A percentile compares a stretch with the other conserved stretches of the same genome.
Conservation (phyloP, 2,888 invertebrate species). For the Byasa hedistus region DNA sequence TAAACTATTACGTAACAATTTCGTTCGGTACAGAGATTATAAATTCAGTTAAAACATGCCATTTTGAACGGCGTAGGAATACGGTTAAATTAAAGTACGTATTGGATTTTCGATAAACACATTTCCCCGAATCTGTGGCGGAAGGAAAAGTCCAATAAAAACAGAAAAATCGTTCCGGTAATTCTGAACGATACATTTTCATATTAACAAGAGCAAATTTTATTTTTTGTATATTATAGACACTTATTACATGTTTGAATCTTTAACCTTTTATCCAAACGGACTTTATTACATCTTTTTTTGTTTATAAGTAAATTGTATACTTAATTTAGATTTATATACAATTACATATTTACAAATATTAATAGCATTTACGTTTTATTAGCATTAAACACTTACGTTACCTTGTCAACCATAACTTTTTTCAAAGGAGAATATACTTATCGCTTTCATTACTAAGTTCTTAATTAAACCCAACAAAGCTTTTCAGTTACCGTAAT, state of each 20-base stretch:
- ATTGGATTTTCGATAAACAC: neutral
- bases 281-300: too few species aligned
- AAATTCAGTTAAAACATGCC: neutral
- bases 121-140: neutral
- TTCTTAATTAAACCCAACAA: too few species aligned
- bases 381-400: too few species aligned
- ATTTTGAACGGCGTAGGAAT: neutral
- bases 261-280: too few species aligned
- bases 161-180: neutral
- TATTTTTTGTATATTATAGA: neutral
- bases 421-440: too few species aligned
- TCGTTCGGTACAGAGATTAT: neutral
- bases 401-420: too few species aligned
- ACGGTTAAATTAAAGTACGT: neutral
- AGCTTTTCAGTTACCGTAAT: neutral
- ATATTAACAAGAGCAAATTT: neutral
- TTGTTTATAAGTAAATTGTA: too few species aligned
- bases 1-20: too few species aligned
- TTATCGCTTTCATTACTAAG: too few species aligned
- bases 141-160: constrained; percentile 5
- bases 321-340: too few species aligned
- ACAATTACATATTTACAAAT: too few species aligned
- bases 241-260: neutral
- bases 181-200: neutral
- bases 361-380: too few species aligned